A percentile compares a stretch with the other conserved stretches of the same genome.
phyloP scores from a whole-genome alignment of 2,888 invertebrate genomes.

The Scaptomyza caliginosa region DNA sequence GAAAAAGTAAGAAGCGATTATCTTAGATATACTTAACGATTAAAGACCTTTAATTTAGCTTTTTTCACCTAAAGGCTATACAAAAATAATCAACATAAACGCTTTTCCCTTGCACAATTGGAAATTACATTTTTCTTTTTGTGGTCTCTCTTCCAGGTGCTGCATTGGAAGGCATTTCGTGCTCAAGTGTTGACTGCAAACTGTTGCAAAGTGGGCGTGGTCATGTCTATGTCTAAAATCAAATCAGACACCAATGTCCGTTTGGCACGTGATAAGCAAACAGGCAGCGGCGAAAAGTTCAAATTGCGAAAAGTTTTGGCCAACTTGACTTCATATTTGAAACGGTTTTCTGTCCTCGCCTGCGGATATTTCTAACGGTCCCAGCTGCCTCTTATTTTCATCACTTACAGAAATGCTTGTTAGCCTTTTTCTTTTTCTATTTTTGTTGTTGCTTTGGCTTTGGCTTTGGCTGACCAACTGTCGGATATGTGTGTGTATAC shows the following conservation, averaged over 20 bases:
- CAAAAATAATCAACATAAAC: slow-evolving; percentile 27
- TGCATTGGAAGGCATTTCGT: slow-evolving; percentile 39
- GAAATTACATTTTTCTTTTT: slow-evolving; percentile 47
- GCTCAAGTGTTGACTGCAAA: slow-evolving; percentile 55
- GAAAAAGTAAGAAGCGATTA: too few species aligned
- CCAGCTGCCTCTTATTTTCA: slow-evolving; percentile 40
- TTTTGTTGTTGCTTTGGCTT: too few species aligned
- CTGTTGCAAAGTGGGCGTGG: slow-evolving; percentile 28
- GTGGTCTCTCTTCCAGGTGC: slow-evolving; percentile 19
- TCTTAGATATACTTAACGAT: too few species aligned
- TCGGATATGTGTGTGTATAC: neutral
- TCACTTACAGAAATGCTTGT: slow-evolving; percentile 7
- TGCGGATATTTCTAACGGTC: slow-evolving; percentile 28
- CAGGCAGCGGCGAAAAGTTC: slow-evolving; percentile 48
- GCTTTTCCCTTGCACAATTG: slow-evolving; percentile 40
- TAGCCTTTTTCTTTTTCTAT: slow-evolving; percentile 16
- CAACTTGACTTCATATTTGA: slow-evolving; percentile 36
- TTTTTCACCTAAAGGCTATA: slow-evolving; percentile 11
- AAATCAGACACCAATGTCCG: slow-evolving; percentile 67
- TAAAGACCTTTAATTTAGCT: neutral
- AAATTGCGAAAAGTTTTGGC: slow-evolving; percentile 52
- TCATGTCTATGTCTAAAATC: slow-evolving; percentile 51
- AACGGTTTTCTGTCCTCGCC: slow-evolving; percentile 39
- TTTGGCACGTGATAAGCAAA: slow-evolving; percentile 48
- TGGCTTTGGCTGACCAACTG: slow-evolving; percentile 11